A percentile compares a stretch with the other conserved stretches of the same genome.
phyloP scores from a whole-genome alignment of 2,888 invertebrate genomes.

The Adelphocoris suturalis region DNA sequence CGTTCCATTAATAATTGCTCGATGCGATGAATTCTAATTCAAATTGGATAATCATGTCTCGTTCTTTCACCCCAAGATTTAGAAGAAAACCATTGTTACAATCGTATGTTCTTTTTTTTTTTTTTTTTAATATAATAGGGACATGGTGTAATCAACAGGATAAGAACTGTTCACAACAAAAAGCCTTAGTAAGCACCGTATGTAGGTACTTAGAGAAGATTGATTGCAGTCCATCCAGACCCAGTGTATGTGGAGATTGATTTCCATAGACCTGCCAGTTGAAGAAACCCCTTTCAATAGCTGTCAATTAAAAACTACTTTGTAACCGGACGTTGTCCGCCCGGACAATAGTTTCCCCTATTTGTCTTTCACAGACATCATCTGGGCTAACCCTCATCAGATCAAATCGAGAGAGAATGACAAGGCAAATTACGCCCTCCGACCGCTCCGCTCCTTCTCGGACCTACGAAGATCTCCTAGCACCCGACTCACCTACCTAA shows the following conservation, averaged over 20 bases:
- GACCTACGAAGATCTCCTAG: neutral
- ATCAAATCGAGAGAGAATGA: slow-evolving; percentile 48
- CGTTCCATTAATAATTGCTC: too few species aligned
- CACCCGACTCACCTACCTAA: neutral
- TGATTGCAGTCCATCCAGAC: neutral
- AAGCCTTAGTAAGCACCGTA: neutral
- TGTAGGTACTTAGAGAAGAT: neutral
- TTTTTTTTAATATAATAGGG: too few species aligned
- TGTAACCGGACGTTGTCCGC: neutral
- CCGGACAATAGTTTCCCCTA: slow-evolving; percentile 40
- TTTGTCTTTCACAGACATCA: slow-evolving; percentile 46
- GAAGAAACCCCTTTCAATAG: slow-evolving; percentile 32
- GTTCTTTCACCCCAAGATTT: too few species aligned
- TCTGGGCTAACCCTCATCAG: slow-evolving; percentile 8
- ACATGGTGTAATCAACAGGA: neutral
- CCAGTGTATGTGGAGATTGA: neutral
- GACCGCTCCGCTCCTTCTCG: neutral
- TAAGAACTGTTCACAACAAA: neutral
- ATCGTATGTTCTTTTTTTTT: too few species aligned
- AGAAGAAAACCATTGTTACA: too few species aligned
- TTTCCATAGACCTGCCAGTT: neutral
- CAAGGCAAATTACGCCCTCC: slow-evolving; percentile 24
- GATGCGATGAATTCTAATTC: too few species aligned
- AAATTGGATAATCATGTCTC: too few species aligned
- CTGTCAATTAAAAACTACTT: slow-evolving; percentile 52